phyloP scores from a whole-genome alignment of 2,888 invertebrate genomes.

The Acleris cristana region DNA sequence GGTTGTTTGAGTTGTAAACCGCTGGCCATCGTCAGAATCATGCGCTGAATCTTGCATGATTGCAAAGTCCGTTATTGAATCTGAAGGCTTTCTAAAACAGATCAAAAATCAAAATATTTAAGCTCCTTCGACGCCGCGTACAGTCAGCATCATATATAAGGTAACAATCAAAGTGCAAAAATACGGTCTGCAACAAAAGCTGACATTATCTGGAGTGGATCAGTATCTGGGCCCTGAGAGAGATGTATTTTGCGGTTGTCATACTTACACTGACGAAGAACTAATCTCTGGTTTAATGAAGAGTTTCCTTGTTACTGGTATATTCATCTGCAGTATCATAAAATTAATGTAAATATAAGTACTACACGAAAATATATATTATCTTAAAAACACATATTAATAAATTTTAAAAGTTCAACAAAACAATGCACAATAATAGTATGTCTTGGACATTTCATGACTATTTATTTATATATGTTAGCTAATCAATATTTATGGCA shows the following conservation, averaged over 20 bases:
- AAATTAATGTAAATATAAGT: neutral
- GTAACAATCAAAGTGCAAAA: no score
- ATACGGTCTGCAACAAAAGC: no score
- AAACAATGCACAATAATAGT: no score
- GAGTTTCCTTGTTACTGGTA: slow-evolving; percentile 55
- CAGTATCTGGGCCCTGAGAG: no score
- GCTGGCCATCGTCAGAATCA: slow-evolving; percentile 50
- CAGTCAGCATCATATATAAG: no score
- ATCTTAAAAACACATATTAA: neutral
- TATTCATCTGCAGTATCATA: slow-evolving; percentile 18
- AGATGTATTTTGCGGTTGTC: no score
- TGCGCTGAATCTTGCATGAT: slow-evolving; percentile 50
- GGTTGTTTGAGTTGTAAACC: slow-evolving; percentile 5
- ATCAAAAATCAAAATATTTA: neutral
- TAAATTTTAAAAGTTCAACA: no score
- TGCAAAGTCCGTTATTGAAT: slow-evolving; percentile 44
- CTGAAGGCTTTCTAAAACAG: slow-evolving; percentile 18
- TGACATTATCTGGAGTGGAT: no score
- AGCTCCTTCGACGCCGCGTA: no score
- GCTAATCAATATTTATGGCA: no score
- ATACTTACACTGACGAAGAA: slow-evolving; percentile 21
- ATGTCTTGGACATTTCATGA: no score
- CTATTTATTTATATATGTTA: no score
- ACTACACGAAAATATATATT: neutral
- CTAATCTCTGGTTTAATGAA: slow-evolving; percentile 51